Evolutionary conservation across 1,140 invertebrate species (phyloP).

Genomic region (Bombus affinis): DNA sequence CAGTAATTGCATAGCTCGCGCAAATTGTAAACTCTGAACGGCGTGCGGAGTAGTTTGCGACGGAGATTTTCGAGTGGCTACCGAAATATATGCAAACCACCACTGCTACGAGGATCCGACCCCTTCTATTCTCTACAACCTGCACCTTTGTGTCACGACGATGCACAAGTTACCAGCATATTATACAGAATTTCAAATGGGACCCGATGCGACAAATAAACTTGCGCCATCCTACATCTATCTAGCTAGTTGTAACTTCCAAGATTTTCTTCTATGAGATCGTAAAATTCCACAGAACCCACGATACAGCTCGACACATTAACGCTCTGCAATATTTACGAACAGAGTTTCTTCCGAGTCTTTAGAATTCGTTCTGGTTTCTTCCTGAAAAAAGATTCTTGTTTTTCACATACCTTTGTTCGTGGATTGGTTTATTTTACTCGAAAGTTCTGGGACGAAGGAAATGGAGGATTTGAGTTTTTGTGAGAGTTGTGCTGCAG

Average conservation of each 20-base stretch:
- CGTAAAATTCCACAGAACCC: slow-evolving; percentile 43
- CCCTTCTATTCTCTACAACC: neutral
- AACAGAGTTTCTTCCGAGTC: too few species aligned
- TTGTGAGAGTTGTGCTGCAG: too few species aligned
- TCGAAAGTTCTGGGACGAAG: too few species aligned
- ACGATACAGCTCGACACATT: too few species aligned
- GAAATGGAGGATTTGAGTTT: too few species aligned
- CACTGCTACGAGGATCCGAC: slow-evolving; percentile 19
- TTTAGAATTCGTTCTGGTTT: too few species aligned
- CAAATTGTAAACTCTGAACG: slow-evolving; percentile 49
- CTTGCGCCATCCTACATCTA: slow-evolving; percentile 3
- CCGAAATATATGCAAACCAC: slow-evolving; percentile 41
- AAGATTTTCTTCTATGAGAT: slow-evolving; percentile 24
- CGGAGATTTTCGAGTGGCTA: slow-evolving; percentile 27
- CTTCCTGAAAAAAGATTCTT: too few species aligned
- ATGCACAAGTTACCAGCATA: slow-evolving; percentile 25
- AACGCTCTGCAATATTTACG: too few species aligned
- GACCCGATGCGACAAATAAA: slow-evolving; percentile 63
- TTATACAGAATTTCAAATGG: slow-evolving; percentile 64
- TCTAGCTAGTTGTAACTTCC: neutral
- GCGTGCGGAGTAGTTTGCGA: neutral
- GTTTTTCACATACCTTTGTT: too few species aligned
- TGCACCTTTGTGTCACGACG: neutral
- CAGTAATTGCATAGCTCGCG: slow-evolving; percentile 59
- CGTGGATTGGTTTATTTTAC: too few species aligned